phyloP scores from a whole-genome alignment of 2,113 vertebrate genomes.

The Anseranas semipalmata region DNA sequence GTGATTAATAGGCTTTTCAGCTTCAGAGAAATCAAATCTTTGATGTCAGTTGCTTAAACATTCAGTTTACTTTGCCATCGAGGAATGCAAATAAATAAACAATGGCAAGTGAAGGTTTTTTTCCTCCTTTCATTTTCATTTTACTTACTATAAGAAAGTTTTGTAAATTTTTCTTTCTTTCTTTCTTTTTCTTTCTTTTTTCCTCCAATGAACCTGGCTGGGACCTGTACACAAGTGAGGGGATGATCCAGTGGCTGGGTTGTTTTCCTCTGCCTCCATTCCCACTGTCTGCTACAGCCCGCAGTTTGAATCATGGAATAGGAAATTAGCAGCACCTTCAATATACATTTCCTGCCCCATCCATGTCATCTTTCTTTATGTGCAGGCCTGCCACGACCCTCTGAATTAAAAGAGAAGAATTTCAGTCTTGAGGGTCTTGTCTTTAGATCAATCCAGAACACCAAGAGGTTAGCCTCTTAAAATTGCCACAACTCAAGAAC shows the following conservation, averaged over 20 bases:
- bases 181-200: background rate
- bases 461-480: background rate
- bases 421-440: background rate
- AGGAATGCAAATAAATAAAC: conserved; percentile 53
- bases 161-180: background rate
- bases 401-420: background rate
- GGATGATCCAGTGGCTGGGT: background rate
- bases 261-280: background rate
- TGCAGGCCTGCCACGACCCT: background rate
- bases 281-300: too few relatives aligned
- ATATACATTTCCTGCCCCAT: background rate
- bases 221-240: background rate
- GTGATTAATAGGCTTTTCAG: conserved; percentile 69
- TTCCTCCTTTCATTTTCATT: background rate
- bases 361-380: background rate
- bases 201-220: background rate
- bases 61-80: conserved; percentile 50
- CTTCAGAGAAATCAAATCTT: conserved; percentile 67
- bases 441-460: background rate
- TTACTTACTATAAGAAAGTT: background rate
- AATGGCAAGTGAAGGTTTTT: background rate
- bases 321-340: background rate
- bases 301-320: background rate
- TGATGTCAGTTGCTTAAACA: conserved; percentile 63
- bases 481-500: background rate